A percentile compares a stretch with the other conserved stretches of the same genome.
These are phyloP conservation scores for Panorpa germanica DNA, from an alignment of 2,888 invertebrate species.

Conservation along the genomic window DNA sequence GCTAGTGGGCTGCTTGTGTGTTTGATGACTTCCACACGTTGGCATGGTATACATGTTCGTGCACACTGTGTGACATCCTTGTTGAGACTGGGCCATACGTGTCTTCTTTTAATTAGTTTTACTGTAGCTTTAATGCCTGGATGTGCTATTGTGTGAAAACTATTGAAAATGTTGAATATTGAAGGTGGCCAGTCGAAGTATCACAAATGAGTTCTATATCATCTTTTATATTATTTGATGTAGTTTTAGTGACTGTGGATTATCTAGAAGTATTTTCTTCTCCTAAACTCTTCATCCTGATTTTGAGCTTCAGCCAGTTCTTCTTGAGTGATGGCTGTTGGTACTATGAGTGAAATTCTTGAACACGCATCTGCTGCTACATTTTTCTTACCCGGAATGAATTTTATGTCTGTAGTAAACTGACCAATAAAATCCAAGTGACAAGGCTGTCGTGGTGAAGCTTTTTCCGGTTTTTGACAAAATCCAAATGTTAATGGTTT, in stretches of 20 bases:
- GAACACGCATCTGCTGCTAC: too few relatives aligned
- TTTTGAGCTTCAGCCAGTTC: conserved; percentile 18
- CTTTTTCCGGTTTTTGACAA: conserved; percentile 14
- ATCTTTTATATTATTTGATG: too few relatives aligned
- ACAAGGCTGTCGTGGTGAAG: too few relatives aligned
- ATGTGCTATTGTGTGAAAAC: conserved; percentile 12
- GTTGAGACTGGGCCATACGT: conserved; percentile 15
- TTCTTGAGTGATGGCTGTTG: too few relatives aligned
- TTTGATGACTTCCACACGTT: conserved; percentile 13
- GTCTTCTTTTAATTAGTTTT: conserved; percentile 12
- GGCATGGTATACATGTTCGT: conserved; percentile 13
- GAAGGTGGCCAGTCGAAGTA: not conserved
- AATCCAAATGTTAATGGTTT: conserved; percentile 19
- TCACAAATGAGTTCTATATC: conserved; percentile 6
- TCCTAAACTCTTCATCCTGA: conserved; percentile 18
- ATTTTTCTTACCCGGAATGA: too few relatives aligned
- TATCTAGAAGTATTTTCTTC: too few relatives aligned
- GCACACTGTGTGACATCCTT: conserved; percentile 12
- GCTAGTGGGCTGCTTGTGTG: conserved; percentile 11
- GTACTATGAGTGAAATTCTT: too few relatives aligned
- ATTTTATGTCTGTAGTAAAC: too few relatives aligned
- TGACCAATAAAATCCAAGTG: too few relatives aligned
- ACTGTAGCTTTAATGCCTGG: conserved; percentile 12
- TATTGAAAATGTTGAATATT: conserved; percentile 7
- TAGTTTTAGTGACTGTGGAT: not conserved